phyloP scores from a whole-genome alignment of 2,888 invertebrate species.

The Eumacrocentrus americanus region DNA sequence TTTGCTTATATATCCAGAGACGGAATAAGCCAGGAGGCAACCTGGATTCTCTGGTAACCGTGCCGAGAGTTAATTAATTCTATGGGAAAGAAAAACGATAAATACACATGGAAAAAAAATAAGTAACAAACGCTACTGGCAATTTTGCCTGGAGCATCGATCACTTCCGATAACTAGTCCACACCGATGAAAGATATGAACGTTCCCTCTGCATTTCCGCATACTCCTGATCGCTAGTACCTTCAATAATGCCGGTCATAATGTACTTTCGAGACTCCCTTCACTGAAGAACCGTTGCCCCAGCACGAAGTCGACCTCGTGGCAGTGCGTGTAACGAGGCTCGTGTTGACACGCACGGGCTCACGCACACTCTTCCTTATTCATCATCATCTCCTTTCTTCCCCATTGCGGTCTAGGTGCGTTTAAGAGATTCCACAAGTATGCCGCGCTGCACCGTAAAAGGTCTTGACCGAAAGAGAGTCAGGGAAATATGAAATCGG shows the following conservation, averaged over 20 bases:
- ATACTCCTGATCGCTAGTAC: slow-evolving; percentile 19
- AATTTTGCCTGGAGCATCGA: slow-evolving; percentile 6
- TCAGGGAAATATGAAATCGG: background rate
- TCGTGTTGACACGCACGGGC: slow-evolving; percentile 27
- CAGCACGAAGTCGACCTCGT: slow-evolving; percentile 25
- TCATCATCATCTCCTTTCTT: background rate
- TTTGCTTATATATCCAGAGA: no score
- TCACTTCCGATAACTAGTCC: slow-evolving; percentile 13
- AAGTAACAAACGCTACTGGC: background rate
- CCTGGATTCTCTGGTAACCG: slow-evolving; percentile 14
- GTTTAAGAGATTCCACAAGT: background rate
- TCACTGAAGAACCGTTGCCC: slow-evolving; percentile 25
- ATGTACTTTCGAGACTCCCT: slow-evolving; percentile 17
- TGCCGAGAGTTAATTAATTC: slow-evolving; percentile 6
- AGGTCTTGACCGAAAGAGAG: background rate
- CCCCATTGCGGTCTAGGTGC: background rate
- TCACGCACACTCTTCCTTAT: slow-evolving; percentile 2
- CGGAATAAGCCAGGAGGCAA: no score
- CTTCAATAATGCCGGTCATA: slow-evolving; percentile 23
- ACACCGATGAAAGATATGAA: slow-evolving; percentile 11
- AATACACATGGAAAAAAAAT: background rate
- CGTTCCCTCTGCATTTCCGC: slow-evolving; percentile 22
- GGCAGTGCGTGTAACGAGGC: slow-evolving; percentile 24
- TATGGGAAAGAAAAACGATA: slow-evolving; percentile 4
- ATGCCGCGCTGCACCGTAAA: background rate